Base-by-base conservation (phyloP, 2,797 vertebrate genomes). In the Coccyzus lansbergi region DNA sequence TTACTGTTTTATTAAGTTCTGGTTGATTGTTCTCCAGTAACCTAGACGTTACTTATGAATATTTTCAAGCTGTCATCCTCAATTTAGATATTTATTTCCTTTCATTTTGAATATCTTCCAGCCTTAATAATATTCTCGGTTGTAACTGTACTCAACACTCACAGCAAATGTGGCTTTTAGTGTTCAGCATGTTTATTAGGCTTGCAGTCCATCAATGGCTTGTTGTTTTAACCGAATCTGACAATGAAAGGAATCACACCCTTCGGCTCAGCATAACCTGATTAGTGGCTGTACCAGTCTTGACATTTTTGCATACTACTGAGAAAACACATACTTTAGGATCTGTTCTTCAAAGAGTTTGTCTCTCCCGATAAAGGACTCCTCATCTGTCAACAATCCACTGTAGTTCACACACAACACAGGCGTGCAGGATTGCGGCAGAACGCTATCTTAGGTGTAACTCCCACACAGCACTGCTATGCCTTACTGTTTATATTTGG, bases 21-120 rank as follows among this genome's bases (percentile, higher is more conserved):
- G 40, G 22, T 51, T 14, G 17, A 9, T n/a, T 49, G 21, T 33
- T 56, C 65, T 53, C 52, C 68, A 58, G 29, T 7, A 46, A 56
- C 69, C 64, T 49, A 83, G 42, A 83, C 31, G 14, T 74, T 55
- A 71, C 46, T 94, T 58, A 58, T 0, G 1, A 60, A 15, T 83
- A 83, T 33, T 85, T 92, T 89, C 62, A 58, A 71, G 52, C 40
- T 65, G 42, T 33, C 74, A 83, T 65, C 31, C 79, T 71, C 42
- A 85, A 92, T 40, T 17, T 42, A 84, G 64, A 29, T 0, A 2
- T 63, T 88, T 90, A 71, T 82, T 85, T 67, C 24, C 18, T 67
- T 44, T 60, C 68, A 55, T 58, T 85, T 48, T 68, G 42, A 87
- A 42, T 40, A 33, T 12, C 48, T 88, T 63, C 48, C 38, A 90